Conservation (phyloP, 2,797 vertebrate genomes). For the Cyprinella venusta region DNA sequence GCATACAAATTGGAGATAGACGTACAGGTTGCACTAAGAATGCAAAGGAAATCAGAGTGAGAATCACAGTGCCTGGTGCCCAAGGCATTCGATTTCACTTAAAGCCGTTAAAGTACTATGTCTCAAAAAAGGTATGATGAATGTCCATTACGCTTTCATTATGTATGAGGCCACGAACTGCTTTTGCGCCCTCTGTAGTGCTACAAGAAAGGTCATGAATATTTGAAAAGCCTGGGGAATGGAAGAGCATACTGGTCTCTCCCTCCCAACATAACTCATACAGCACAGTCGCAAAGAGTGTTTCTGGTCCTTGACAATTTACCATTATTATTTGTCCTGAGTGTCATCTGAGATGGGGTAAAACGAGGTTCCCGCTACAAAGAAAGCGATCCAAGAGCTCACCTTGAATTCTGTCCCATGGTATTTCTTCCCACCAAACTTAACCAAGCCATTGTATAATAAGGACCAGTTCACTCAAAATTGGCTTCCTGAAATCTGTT, state of each 20-base stretch:
- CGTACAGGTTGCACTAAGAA: neutral
- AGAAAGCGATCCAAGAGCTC: constrained; percentile 3
- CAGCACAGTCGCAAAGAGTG: neutral
- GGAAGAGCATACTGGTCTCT: constrained; percentile 33
- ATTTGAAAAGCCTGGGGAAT: constrained; percentile 57
- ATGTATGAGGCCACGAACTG: constrained; percentile 56
- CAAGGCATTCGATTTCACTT: constrained; percentile 47
- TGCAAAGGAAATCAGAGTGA: neutral
- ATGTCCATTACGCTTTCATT: constrained; percentile 58
- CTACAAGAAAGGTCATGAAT: constrained; percentile 58
- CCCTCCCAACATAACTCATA: constrained; percentile 26
- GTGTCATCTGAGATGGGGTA: constrained; percentile 13
- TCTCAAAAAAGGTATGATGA: constrained; percentile 51
- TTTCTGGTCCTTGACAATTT: constrained; percentile 50
- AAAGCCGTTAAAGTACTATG: constrained; percentile 38
- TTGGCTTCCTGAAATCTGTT: neutral
- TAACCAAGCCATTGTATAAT: neutral
- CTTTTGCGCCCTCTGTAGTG: constrained; percentile 53
- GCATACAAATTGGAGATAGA: neutral
- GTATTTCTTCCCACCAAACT: neutral
- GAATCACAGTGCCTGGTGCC: constrained; percentile 39
- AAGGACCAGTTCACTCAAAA: neutral
- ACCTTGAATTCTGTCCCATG: constrained; percentile 1
- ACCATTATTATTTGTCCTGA: constrained; percentile 31
- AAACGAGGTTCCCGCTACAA: neutral